Evolutionary conservation across 2,113 vertebrate species (phyloP).

Genomic region (Myrmecophaga tridactyla): DNA sequence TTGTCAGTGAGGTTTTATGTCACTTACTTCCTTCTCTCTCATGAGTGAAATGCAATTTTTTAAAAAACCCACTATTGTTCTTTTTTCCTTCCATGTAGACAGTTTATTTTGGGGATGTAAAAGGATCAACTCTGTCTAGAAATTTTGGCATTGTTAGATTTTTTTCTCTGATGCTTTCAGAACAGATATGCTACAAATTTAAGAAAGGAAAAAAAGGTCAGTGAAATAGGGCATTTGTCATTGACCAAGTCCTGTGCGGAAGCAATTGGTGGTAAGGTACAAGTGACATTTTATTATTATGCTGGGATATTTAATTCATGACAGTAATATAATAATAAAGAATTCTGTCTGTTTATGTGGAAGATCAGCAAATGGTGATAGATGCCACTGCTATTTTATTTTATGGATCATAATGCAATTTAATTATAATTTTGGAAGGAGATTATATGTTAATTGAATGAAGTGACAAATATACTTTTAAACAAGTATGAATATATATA

Average conservation of each 20-base stretch:
- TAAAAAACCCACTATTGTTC: background rate
- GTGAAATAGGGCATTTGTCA: background rate
- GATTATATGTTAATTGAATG: slow-evolving; percentile 23
- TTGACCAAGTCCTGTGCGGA: background rate
- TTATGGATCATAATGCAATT: background rate
- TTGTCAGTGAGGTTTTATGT: background rate
- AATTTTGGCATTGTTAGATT: background rate
- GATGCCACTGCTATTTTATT: background rate
- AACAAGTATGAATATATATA: background rate
- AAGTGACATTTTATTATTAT: background rate
- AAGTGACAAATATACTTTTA: background rate
- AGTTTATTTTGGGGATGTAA: background rate
- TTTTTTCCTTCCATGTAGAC: background rate
- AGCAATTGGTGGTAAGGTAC: background rate
- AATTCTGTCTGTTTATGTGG: slow-evolving; percentile 13
- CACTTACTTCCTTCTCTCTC: background rate
- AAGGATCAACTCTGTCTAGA: slow-evolving; percentile 4
- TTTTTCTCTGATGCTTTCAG: background rate
- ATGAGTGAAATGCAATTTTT: background rate
- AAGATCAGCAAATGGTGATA: slow-evolving; percentile 21
- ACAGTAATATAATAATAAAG: background rate
- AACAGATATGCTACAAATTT: background rate
- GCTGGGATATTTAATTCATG: background rate
- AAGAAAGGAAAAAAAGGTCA: background rate
- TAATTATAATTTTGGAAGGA: slow-evolving; percentile 26